A percentile compares a stretch with the other conserved stretches of the same genome.
These are phyloP conservation scores for Ephialtes manifestator DNA, from an alignment of 2,888 invertebrate genomes.

Conservation along the genomic window DNA sequence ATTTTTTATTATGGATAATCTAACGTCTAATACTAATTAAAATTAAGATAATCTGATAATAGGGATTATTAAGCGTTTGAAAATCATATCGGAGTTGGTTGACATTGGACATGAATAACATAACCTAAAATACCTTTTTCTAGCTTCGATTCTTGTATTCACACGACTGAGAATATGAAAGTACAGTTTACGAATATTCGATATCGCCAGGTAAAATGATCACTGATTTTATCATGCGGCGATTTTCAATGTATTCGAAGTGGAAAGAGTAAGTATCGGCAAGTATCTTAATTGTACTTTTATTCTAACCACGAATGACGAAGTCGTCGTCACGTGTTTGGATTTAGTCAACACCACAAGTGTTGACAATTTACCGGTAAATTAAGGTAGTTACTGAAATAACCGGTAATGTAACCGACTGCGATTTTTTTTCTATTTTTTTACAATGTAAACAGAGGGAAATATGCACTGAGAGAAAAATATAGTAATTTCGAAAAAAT, in stretches of 20 bases:
- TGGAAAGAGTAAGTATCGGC: background rate
- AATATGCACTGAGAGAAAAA: too few species aligned
- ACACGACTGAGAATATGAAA: background rate
- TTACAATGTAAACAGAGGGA: too few species aligned
- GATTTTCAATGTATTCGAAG: background rate
- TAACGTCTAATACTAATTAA: background rate
- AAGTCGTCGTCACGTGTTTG: background rate
- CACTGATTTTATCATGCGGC: background rate
- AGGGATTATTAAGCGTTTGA: background rate
- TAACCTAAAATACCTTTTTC: slow-evolving; percentile 10
- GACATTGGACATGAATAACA: background rate
- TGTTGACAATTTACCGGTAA: too few species aligned
- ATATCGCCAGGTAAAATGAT: background rate
- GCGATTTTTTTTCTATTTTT: too few species aligned
- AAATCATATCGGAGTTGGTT: background rate
- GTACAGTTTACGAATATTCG: background rate
- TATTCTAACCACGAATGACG: background rate
- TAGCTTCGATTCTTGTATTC: background rate
- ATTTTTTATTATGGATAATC: background rate
- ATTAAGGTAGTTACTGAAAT: background rate
- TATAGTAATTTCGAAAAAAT: too few species aligned
- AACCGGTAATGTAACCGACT: too few species aligned
- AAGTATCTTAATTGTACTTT: background rate
- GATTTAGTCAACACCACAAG: background rate
- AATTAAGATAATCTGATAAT: background rate